Conservation (phyloP, 2,113 vertebrate genomes). For the Cyprinodon variegatus region DNA sequence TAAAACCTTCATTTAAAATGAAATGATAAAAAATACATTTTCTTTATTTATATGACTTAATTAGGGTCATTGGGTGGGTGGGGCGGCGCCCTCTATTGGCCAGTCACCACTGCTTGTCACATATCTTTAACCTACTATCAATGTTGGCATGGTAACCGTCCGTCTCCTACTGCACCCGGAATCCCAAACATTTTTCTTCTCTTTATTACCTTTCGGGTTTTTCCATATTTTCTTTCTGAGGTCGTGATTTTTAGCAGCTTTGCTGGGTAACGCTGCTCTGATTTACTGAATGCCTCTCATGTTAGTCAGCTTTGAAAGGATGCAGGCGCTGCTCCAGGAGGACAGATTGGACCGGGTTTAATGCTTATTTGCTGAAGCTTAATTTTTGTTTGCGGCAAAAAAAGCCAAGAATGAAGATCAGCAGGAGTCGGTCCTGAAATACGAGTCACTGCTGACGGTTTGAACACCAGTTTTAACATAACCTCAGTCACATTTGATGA, state of each 20-base stretch:
- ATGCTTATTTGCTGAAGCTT: not conserved
- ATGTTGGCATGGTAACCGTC: too few species aligned
- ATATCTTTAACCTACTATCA: too few species aligned
- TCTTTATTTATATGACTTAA: too few species aligned
- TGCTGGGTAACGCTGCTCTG: not conserved
- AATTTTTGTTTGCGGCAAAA: not conserved
- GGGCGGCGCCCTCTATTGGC: too few species aligned
- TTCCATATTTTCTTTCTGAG: not conserved
- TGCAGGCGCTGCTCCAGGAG: not conserved
- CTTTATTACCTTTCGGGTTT: not conserved
- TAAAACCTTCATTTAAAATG: too few species aligned
- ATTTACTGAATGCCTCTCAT: not conserved
- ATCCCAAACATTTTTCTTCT: not conserved
- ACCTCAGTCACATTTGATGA: not conserved
- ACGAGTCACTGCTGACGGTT: not conserved
- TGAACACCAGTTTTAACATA: not conserved
- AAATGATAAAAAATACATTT: too few species aligned
- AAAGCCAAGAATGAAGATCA: not conserved
- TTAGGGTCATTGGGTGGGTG: too few species aligned
- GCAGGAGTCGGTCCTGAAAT: not conserved
- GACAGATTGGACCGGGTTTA: not conserved
- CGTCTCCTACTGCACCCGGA: not conserved
- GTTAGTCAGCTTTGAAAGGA: not conserved
- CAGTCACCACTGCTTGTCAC: too few species aligned
- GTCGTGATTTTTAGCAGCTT: too few species aligned